Conservation (phyloP, 1,140 invertebrate species). For the Oscheius sp. region DNA sequence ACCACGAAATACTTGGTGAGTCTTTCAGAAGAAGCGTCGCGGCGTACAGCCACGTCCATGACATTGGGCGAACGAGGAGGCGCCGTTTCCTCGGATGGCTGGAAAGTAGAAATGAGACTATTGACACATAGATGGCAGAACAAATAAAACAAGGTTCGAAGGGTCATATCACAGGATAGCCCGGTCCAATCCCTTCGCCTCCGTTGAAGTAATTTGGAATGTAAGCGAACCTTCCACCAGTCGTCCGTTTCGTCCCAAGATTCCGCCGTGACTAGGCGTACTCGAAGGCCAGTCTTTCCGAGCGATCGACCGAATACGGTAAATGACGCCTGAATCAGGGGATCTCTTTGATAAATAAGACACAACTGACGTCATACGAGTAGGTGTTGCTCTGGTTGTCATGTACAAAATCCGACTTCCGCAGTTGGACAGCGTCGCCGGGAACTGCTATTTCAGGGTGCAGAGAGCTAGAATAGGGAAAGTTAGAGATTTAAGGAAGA, state of each 20-base stretch:
- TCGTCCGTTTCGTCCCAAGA: constrained; percentile 15
- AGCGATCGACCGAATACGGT: constrained; percentile 2
- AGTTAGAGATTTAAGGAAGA: neutral
- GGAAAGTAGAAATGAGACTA: neutral
- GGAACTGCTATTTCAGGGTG: constrained; percentile 23
- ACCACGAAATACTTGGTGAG: constrained; percentile 76
- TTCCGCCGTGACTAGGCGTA: constrained; percentile 2
- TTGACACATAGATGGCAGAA: no score
- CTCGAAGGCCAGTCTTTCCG: constrained; percentile 22
- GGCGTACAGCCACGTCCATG: constrained; percentile 62
- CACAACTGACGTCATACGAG: constrained; percentile 5
- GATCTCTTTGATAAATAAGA: neutral
- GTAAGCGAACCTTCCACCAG: neutral
- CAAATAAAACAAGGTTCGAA: neutral
- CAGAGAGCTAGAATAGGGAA: constrained; percentile 16
- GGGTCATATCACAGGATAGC: neutral
- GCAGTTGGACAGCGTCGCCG: neutral
- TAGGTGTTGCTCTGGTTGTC: constrained; percentile 5
- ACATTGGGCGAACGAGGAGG: neutral
- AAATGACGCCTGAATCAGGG: neutral
- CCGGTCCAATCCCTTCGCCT: neutral
- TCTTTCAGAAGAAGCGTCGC: constrained; percentile 67
- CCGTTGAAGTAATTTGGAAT: neutral
- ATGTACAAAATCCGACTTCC: constrained; percentile 6
- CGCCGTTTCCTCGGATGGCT: neutral